A percentile compares a stretch with the other conserved stretches of the same genome.
Evolutionary conservation across 92 coral and sea anemone species (phyloP).

Genomic region (Paramuricea clavata): DNA sequence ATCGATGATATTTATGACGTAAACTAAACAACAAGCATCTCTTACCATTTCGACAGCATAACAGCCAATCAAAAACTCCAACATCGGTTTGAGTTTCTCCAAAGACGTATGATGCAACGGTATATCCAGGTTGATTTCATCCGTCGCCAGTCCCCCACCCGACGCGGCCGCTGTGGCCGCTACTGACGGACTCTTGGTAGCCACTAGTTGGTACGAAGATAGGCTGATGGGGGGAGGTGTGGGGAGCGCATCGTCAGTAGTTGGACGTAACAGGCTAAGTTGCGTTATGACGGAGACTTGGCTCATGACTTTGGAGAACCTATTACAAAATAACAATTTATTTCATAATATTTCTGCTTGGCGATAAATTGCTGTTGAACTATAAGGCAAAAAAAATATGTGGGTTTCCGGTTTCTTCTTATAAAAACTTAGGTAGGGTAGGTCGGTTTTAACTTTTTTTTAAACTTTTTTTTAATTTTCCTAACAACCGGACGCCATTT

Average conservation of each 20-base stretch:
- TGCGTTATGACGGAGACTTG: slow-evolving; percentile 81
- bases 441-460: no score
- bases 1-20: no score
- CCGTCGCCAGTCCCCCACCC: slow-evolving; percentile 97
- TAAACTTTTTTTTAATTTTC: no score
- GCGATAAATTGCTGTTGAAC: no score
- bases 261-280: slow-evolving; percentile 83
- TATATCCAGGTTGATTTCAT: slow-evolving; percentile 84
- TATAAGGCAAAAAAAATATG: no score
- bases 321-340: slow-evolving; percentile 60
- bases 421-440: no score
- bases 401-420: no score
- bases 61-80: slow-evolving; percentile 95
- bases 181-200: slow-evolving; percentile 88
- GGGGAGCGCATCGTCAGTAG: slow-evolving; percentile 81
- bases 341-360: no score
- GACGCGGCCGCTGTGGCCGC: slow-evolving; percentile 99
- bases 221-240: slow-evolving; percentile 98
- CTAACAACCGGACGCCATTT: no score
- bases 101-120: slow-evolving; percentile 83
- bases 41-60: slow-evolving; percentile 96
- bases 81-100: slow-evolving; percentile 72
- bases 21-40: neutral
- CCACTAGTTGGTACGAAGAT: slow-evolving; percentile 92
- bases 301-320: slow-evolving; percentile 36